Percentiles rank a stretch among this genome's conserved stretches.
phyloP scores from a whole-genome alignment of 2,888 invertebrate genomes.

The Antheraea yamamai region DNA sequence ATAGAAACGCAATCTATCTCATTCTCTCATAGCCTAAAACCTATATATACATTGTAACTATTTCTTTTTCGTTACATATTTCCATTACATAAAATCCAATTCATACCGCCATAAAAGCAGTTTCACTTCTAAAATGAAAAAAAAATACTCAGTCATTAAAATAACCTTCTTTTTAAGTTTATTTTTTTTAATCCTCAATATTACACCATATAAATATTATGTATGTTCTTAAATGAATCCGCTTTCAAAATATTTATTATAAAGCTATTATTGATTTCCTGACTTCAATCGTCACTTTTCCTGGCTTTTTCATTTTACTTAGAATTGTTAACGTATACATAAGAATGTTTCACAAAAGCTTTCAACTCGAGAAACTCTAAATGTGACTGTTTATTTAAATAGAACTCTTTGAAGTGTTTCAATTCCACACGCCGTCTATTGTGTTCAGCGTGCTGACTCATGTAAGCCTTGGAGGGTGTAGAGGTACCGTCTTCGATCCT shows the following conservation, averaged over 20 bases:
- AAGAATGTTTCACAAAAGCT: background rate
- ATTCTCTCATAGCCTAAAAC: too few relatives aligned
- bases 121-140: too few relatives aligned
- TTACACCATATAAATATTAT: background rate
- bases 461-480: slow-evolving; percentile 17
- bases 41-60: too few relatives aligned
- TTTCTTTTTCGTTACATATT: too few relatives aligned
- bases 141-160: too few relatives aligned
- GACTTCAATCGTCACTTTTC: background rate
- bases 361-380: slow-evolving; percentile 7
- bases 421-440: slow-evolving; percentile 25
- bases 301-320: background rate
- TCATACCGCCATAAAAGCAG: too few relatives aligned
- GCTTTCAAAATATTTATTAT: background rate
- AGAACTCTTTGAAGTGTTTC: slow-evolving; percentile 29
- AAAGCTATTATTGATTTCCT: too few relatives aligned
- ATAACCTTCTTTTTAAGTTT: too few relatives aligned
- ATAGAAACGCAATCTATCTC: too few relatives aligned
- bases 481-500: slow-evolving; percentile 21
- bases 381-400: slow-evolving; percentile 29
- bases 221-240: background rate
- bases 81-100: too few relatives aligned
- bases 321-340: background rate
- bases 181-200: too few relatives aligned
- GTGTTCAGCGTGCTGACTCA: slow-evolving; percentile 21